phyloP scores from a whole-genome alignment of 2,797 vertebrate genomes.

The Cryptoblepharus egeriae region DNA sequence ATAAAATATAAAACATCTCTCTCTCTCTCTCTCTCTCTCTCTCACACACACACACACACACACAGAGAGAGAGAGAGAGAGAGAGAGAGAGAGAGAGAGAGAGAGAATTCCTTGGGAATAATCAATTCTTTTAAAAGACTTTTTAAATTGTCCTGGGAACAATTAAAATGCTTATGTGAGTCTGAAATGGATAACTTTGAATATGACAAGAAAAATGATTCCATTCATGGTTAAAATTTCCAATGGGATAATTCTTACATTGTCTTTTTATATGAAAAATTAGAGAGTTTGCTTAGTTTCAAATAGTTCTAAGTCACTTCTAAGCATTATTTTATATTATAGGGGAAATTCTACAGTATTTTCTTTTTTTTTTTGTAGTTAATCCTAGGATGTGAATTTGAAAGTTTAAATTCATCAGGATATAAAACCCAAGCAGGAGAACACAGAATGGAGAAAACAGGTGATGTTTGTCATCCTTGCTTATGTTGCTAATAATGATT shows the following conservation, averaged over 20 bases:
- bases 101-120: slow-evolving; percentile 30
- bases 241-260: not conserved
- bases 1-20: slow-evolving; percentile 46
- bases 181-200: slow-evolving; percentile 1
- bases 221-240: not conserved
- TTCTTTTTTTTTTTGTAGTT: too few species aligned
- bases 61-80: too few species aligned
- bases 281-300: not conserved
- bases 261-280: not conserved
- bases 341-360: not conserved
- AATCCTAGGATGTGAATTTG: not conserved
- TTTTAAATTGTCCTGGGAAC: slow-evolving; percentile 14
- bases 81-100: too few species aligned
- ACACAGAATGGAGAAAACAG: not conserved
- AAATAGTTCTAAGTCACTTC: not conserved
- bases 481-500: not conserved
- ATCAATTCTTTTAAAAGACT: slow-evolving; percentile 19
- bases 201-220: not conserved
- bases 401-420: not conserved
- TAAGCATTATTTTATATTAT: not conserved
- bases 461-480: too few species aligned
- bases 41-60: slow-evolving; percentile 25
- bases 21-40: not conserved
- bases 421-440: not conserved
- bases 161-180: slow-evolving; percentile 45